phyloP scores from a whole-genome alignment of 2,888 invertebrate species.

The Hemithea aestivaria region DNA sequence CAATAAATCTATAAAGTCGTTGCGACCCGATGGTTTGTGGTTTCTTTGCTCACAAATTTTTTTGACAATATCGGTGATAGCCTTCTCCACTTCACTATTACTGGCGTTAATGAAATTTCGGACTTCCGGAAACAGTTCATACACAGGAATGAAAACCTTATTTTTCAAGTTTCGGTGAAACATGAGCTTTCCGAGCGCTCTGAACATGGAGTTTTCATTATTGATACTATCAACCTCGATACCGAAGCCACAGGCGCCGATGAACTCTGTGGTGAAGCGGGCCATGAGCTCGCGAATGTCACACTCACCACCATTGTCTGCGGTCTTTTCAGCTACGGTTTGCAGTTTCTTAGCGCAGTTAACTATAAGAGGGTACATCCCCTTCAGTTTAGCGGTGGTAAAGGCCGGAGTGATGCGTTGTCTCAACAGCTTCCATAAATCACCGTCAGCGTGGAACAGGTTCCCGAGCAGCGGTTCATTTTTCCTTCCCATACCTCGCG shows the following conservation, averaged over 20 bases:
- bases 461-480: slow-evolving; percentile 41
- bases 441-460: slow-evolving; percentile 41
- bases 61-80: slow-evolving; percentile 34
- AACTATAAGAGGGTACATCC: slow-evolving; percentile 45
- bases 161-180: slow-evolving; percentile 33
- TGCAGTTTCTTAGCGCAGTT: slow-evolving; percentile 25
- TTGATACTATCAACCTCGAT: slow-evolving; percentile 21
- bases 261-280: slow-evolving; percentile 37
- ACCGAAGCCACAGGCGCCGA: slow-evolving; percentile 42
- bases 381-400: slow-evolving; percentile 39
- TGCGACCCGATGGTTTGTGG: slow-evolving; percentile 45
- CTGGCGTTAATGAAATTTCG: slow-evolving; percentile 26
- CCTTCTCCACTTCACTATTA: slow-evolving; percentile 26
- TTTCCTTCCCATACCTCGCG: slow-evolving; percentile 33
- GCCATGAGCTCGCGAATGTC: slow-evolving; percentile 40
- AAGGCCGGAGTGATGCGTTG: slow-evolving; percentile 36
- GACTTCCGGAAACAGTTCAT: slow-evolving; percentile 45
- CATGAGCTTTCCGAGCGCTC: slow-evolving; percentile 38
- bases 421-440: slow-evolving; percentile 28
- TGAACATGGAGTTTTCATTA: slow-evolving; percentile 45
- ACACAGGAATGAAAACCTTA: slow-evolving; percentile 29
- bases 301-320: not conserved
- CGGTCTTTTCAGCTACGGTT: not conserved
- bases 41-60: slow-evolving; percentile 46
- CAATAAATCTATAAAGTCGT: slow-evolving; percentile 51